phyloP scores from a whole-genome alignment of 35 echinoderm and acorn worm genomes.

The Lytechinus pictus region DNA sequence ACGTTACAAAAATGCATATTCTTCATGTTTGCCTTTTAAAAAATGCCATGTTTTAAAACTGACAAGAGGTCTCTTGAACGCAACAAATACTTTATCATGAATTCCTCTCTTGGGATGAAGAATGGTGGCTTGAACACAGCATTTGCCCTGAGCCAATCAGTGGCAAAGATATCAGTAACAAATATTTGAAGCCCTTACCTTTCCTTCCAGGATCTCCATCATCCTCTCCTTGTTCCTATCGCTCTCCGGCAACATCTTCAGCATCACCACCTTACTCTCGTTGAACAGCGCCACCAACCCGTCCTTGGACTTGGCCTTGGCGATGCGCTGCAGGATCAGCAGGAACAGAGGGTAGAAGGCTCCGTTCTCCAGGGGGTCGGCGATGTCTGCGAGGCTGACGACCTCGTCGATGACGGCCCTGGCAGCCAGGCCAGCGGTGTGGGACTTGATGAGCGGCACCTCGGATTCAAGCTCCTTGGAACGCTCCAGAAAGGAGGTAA shows the following conservation, averaged over 20 bases:
- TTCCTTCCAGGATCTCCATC: slow-evolving; percentile 98
- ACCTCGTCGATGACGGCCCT: slow-evolving; percentile 78
- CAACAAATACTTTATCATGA: no score
- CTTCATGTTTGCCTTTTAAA: no score
- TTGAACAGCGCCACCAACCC: slow-evolving; percentile 70
- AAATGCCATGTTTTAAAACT: no score
- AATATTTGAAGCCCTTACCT: no score
- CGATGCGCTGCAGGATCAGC: slow-evolving; percentile 82
- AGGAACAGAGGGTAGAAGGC: slow-evolving; percentile 95
- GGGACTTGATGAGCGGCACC: slow-evolving; percentile 89
- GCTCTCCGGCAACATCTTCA: slow-evolving; percentile 93
- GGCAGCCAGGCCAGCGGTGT: slow-evolving; percentile 74
- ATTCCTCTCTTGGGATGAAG: no score
- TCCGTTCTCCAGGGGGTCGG: slow-evolving; percentile 85
- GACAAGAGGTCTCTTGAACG: no score
- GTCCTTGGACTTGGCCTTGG: slow-evolving; percentile 83
- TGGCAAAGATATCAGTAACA: no score
- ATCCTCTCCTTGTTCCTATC: slow-evolving; percentile 96
- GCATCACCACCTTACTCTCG: slow-evolving; percentile 88
- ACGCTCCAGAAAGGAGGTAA: slow-evolving; percentile 73
- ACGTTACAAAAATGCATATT: no score
- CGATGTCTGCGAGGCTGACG: slow-evolving; percentile 69
- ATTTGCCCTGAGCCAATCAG: no score
- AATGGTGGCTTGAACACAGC: no score
- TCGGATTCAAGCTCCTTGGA: slow-evolving; percentile 81